phyloP scores from a whole-genome alignment of 2,797 vertebrate genomes.

The Monodelphis domestica region DNA sequence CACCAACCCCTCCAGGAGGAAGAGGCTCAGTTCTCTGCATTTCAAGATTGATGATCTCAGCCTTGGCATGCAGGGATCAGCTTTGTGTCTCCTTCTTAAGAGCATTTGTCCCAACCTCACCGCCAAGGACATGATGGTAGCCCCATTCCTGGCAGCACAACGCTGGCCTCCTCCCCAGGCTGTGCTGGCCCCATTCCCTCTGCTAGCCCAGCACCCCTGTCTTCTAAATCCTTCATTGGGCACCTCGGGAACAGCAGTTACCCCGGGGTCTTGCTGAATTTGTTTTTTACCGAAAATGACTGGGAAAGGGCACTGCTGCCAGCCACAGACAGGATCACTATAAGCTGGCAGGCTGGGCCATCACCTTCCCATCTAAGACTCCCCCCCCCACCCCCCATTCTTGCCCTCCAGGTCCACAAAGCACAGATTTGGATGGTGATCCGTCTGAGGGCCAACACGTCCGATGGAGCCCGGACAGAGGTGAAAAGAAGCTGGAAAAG shows the following conservation, averaged over 20 bases:
- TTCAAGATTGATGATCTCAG: slow-evolving; percentile 76
- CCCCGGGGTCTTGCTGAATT: background rate
- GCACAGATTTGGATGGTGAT: background rate
- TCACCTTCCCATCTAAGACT: background rate
- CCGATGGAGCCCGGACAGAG: no score
- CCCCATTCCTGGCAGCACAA: slow-evolving; percentile 55
- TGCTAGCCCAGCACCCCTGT: background rate
- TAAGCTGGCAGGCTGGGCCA: background rate
- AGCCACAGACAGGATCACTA: background rate
- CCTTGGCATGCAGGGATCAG: slow-evolving; percentile 71
- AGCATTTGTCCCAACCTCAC: slow-evolving; percentile 63
- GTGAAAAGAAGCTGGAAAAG: background rate
- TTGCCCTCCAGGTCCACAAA: background rate
- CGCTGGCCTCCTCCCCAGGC: slow-evolving; percentile 30
- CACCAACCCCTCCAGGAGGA: slow-evolving; percentile 58
- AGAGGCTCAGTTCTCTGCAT: slow-evolving; percentile 56
- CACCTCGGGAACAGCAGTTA: background rate
- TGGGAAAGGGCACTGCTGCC: background rate
- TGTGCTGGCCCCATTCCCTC: background rate
- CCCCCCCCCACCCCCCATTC: background rate
- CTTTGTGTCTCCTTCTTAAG: slow-evolving; percentile 67
- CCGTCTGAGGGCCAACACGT: background rate
- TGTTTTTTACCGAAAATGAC: background rate
- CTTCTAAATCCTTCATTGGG: background rate
- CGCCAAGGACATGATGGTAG: slow-evolving; percentile 71